Evolutionary conservation across 2,888 invertebrate genomes (phyloP), one percentile per base, ranked within the genome.

Genomic region (Ormyrus labotus): DNA sequence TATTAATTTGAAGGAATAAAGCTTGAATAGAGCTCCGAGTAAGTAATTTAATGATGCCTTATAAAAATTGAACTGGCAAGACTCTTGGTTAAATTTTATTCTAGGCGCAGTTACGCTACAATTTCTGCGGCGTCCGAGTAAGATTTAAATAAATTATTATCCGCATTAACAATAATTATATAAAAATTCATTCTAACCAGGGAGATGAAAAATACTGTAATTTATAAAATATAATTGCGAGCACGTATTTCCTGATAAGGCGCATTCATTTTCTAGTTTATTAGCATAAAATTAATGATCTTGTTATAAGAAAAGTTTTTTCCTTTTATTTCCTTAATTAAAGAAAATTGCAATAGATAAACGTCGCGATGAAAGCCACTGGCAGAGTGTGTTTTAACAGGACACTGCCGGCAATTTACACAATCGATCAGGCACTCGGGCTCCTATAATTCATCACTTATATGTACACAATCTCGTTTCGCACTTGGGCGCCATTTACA

Each of bases 231-330:
- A 64, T 57, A 64, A 77, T 63, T 77, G 68, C 13, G 57, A 55
- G 69, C 63, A 34, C 48, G 48, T 61, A 76, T 69, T 63, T 63
- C 55, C 68, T 53, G 70, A 71, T 77, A 65, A 65, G 51, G 65
- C 58, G 65, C 48, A 71, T 71, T 78, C 48, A 65, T 70, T 71
- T 57, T 71, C 70, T 57, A 71, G n/a, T 67, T 78, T 65, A 71
- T 78, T 78, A 78, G 71, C 78, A 65, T 78, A 65, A 71, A 67
- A 78, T 78, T 71, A 78, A 71, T 53, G 53, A 65, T 10, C 78
- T 78, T 71, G 65, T 78, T 78, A 78, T 58, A 65, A 19, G 64
- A 70, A 70, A 58, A 75, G 60, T 51, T 60, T 61, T n/a, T 61
- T 71, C 60, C 61, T 50, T 73, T 73, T 79, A 57, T 73, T 79